Conservation (phyloP, 1,140 invertebrate species). For the Aphis gossypii region DNA sequence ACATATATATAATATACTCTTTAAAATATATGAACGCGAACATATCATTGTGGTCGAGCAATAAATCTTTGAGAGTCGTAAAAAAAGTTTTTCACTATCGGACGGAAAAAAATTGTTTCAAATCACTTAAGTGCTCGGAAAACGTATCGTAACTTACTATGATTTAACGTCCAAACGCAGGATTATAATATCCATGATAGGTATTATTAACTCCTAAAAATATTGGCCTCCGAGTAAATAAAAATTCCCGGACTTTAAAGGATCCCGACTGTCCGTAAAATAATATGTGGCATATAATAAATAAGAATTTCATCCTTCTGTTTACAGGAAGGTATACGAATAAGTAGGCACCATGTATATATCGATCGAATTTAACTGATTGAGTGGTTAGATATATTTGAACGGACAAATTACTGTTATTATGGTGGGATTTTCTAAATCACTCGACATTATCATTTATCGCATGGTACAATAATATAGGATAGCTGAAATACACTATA, state of each 20-base stretch:
- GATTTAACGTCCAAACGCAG: constrained; percentile 33
- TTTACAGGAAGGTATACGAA: not conserved
- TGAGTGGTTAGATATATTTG: not conserved
- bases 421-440: not conserved
- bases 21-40: not conserved
- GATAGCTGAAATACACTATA: not conserved
- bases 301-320: constrained; percentile 6
- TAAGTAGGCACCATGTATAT: not conserved
- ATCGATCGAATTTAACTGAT: not conserved
- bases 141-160: constrained; percentile 39
- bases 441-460: constrained; percentile 16
- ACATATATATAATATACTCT: not conserved
- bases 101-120: constrained; percentile 44
- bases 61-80: not conserved
- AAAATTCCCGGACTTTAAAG: not conserved
- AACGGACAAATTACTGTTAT: not conserved
- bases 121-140: constrained; percentile 40
- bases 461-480: not conserved
- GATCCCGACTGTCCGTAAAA: not conserved
- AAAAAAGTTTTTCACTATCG: constrained; percentile 19
- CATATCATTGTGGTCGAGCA: constrained; percentile 14
- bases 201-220: constrained; percentile 34
- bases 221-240: not conserved
- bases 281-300: constrained; percentile 12
- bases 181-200: constrained; percentile 29